phyloP scores from a whole-genome alignment of 1,140 invertebrate genomes.

The Prorops nasuta region DNA sequence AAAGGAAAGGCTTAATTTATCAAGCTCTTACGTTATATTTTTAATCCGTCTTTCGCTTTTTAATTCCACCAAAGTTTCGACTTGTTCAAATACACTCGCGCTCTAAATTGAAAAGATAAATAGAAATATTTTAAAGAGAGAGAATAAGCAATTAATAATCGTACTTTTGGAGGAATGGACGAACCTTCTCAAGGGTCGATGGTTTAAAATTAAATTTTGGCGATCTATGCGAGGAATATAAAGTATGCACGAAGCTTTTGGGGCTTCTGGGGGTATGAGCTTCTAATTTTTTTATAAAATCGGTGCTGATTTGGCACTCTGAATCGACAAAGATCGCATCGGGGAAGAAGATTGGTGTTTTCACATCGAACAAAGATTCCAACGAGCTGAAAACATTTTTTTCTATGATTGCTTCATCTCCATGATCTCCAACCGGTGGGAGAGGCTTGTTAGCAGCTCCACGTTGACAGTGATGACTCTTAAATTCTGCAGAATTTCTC shows the following conservation, averaged over 20 bases:
- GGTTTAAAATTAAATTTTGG: too few species aligned
- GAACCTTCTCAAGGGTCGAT: too few species aligned
- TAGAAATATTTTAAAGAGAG: too few species aligned
- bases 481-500: slow-evolving; percentile 23
- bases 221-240: background rate
- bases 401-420: slow-evolving; percentile 8
- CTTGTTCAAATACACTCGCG: too few species aligned
- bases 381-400: slow-evolving; percentile 26
- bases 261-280: background rate
- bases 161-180: too few species aligned
- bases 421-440: slow-evolving; percentile 7
- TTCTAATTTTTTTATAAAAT: background rate
- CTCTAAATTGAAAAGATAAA: too few species aligned
- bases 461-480: slow-evolving; percentile 17
- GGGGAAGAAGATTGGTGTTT: slow-evolving; percentile 15
- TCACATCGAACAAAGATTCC: slow-evolving; percentile 38
- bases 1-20: too few species aligned
- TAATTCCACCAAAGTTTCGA: too few species aligned
- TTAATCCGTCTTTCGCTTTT: too few species aligned
- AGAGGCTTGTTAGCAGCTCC: slow-evolving; percentile 5
- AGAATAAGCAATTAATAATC: too few species aligned
- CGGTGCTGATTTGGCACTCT: too few species aligned
- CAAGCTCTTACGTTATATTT: too few species aligned
- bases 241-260: background rate
- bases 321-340: background rate